Conservation (phyloP, 64 coral and sea anemone species). For the Hydrozoanthus tunicans region DNA sequence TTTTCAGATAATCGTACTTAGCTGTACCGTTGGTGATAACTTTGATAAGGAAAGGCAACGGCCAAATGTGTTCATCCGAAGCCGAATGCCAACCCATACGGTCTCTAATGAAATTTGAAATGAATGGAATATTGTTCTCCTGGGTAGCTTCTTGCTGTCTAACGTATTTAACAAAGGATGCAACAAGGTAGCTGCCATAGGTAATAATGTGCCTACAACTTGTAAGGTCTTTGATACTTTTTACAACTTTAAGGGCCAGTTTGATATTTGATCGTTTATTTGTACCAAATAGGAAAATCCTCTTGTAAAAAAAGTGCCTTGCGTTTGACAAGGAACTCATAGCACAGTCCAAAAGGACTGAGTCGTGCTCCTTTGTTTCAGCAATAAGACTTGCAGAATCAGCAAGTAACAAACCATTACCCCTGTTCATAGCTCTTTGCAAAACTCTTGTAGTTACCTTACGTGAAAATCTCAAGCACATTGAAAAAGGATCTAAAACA, state of each 20-base stretch:
- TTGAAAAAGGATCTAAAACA: not conserved
- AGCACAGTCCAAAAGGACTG: not conserved
- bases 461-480: not conserved
- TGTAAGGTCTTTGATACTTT: not conserved
- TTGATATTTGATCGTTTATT: not conserved
- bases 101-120: constrained; percentile 18
- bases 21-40: constrained; percentile 2
- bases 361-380: not conserved
- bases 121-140: not conserved
- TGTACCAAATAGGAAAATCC: not conserved
- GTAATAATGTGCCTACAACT: constrained; percentile 5
- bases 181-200: not conserved
- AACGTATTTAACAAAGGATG: constrained; percentile 15
- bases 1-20: constrained; percentile 41
- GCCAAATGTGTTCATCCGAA: not conserved
- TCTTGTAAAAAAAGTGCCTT: constrained; percentile 20
- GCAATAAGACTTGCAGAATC: not conserved
- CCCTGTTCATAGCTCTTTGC: no score
- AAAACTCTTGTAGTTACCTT: not conserved
- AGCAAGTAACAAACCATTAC: not conserved
- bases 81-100: constrained; percentile 1
- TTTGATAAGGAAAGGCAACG: constrained; percentile 22
- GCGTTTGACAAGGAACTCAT: not conserved
- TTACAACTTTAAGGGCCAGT: not conserved
- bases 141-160: not conserved